These are phyloP conservation scores for Lagopus leucura DNA, from an alignment of 2,113 vertebrate genomes.

Conservation along the genomic window DNA sequence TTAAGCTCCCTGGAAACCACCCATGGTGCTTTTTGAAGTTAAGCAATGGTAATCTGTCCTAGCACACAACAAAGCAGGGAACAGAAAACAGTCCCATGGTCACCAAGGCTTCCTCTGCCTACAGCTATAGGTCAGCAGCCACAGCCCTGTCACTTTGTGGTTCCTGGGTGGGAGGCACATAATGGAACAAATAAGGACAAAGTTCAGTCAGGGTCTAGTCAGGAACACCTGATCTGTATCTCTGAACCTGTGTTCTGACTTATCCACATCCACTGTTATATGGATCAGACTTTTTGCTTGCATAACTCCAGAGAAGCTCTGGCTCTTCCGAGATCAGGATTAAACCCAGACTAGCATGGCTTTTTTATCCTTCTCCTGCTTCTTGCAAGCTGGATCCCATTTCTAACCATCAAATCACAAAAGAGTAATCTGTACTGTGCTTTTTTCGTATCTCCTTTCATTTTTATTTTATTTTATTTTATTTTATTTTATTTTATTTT, in stretches of 20 bases:
- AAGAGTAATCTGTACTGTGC: not conserved
- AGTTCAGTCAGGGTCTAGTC: not conserved
- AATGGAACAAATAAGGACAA: not conserved
- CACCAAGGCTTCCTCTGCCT: not conserved
- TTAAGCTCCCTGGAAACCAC: not conserved
- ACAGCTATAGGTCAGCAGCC: not conserved
- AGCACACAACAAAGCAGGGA: not conserved
- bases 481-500: not conserved
- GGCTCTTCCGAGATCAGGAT: not conserved
- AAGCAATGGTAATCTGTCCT: not conserved
- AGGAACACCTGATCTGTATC: not conserved
- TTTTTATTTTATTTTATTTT: not conserved
- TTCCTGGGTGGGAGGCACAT: not conserved
- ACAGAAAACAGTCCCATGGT: rapidly evolving
- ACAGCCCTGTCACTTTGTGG: not conserved
- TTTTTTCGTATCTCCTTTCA: not conserved
- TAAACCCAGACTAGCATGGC: not conserved
- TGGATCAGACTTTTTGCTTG: no score
- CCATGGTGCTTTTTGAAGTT: not conserved
- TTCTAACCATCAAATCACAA: not conserved
- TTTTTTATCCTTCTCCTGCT: not conserved
- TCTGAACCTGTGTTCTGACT: not conserved
- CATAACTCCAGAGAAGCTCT: not conserved
- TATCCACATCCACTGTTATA: no score
- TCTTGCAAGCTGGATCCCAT: not conserved